Percentiles rank a stretch among this genome's conserved stretches.
Conservation (phyloP, 2,888 invertebrate genomes). For the Tenthredo notha region DNA sequence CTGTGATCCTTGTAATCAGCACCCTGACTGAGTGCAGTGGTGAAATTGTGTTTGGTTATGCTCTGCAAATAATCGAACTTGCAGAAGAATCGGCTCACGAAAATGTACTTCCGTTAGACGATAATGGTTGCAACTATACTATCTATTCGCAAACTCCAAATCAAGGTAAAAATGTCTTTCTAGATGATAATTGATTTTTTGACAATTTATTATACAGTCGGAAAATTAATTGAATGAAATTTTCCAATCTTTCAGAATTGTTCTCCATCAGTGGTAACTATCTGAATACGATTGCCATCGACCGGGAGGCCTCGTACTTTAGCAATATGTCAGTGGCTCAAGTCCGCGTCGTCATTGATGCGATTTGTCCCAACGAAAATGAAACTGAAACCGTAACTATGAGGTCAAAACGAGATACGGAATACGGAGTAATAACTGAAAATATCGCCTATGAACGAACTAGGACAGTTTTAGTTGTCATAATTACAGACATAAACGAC, state of each 20-base stretch:
- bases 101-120: constrained; percentile 48
- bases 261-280: constrained; percentile 31
- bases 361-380: constrained; percentile 31
- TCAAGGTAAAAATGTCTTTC: constrained; percentile 24
- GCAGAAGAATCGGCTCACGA: constrained; percentile 46
- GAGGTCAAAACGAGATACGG: constrained; percentile 38
- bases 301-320: constrained; percentile 51
- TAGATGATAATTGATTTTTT: background rate
- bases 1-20: constrained; percentile 43
- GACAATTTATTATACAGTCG: background rate
- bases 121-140: constrained; percentile 52
- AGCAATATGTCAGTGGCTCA: constrained; percentile 47
- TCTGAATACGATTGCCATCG: constrained; percentile 47
- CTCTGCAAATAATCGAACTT: constrained; percentile 52
- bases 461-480: constrained; percentile 36
- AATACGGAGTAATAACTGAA: constrained; percentile 39
- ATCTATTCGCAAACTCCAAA: constrained; percentile 52
- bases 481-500: constrained; percentile 52
- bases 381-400: background rate
- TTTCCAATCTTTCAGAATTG: constrained; percentile 27
- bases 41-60: constrained; percentile 49
- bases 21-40: constrained; percentile 45
- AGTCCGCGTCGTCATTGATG: constrained; percentile 51
- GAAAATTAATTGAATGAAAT: background rate
- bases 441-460: constrained; percentile 46